A percentile compares a stretch with the other conserved stretches of the same genome.
Conservation (phyloP, 1,140 invertebrate genomes). For the Atta colombica region DNA sequence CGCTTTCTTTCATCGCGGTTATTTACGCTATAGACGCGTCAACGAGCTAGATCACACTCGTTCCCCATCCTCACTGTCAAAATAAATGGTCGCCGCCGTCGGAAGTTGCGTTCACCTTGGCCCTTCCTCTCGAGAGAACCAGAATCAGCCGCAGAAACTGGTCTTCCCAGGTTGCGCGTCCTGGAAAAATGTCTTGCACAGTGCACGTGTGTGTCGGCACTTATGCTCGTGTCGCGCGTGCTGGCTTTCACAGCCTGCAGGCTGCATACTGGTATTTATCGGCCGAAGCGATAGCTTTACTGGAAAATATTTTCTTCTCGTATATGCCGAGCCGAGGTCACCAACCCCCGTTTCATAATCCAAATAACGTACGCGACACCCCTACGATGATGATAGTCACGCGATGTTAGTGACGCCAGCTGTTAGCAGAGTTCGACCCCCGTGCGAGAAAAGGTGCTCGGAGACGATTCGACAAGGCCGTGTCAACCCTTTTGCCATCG, state of each 20-base stretch:
- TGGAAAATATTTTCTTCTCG: constrained; percentile 30
- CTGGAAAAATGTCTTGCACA: constrained; percentile 64
- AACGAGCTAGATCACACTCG: constrained; percentile 55
- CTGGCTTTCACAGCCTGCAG: constrained; percentile 49
- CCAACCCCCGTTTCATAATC: constrained; percentile 29
- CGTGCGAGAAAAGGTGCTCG: constrained; percentile 38
- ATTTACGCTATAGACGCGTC: constrained; percentile 60
- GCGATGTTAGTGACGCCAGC: constrained; percentile 51
- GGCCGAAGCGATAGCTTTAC: constrained; percentile 4
- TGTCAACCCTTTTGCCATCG: constrained; percentile 39
- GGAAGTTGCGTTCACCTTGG: constrained; percentile 58
- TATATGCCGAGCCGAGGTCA: constrained; percentile 36
- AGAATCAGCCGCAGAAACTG: constrained; percentile 61
- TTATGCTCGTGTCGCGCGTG: constrained; percentile 59
- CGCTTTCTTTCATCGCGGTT: constrained; percentile 55
- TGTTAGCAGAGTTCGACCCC: constrained; percentile 45
- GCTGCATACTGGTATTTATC: constrained; percentile 45
- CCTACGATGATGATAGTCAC: constrained; percentile 50
- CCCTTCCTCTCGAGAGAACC: constrained; percentile 61
- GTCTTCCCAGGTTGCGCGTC: constrained; percentile 53
- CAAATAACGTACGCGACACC: constrained; percentile 50
- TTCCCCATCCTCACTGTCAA: constrained; percentile 59
- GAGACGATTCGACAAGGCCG: constrained; percentile 38
- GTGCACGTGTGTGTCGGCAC: constrained; percentile 48
- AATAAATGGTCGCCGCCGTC: constrained; percentile 66